phyloP scores from a whole-genome alignment of 2,888 invertebrate species.

The Epinotia brunnichana region DNA sequence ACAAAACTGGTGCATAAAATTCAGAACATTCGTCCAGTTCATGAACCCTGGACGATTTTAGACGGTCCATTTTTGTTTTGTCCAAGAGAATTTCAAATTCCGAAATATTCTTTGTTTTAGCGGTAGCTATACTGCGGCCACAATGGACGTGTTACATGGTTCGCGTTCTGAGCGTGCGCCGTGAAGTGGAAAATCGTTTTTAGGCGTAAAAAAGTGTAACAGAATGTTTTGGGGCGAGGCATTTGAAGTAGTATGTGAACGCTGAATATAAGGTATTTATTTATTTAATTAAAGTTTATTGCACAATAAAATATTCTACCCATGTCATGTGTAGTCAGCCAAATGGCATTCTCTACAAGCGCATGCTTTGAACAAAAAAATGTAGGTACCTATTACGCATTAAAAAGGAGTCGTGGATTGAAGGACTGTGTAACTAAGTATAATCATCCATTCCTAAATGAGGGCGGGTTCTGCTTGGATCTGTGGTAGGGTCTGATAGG shows the following conservation, averaged over 20 bases:
- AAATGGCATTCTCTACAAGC: too few species aligned
- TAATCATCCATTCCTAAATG: too few species aligned
- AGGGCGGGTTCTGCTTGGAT: too few species aligned
- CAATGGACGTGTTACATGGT: slow-evolving; percentile 48
- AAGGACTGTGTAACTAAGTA: too few species aligned
- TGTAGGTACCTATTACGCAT: too few species aligned
- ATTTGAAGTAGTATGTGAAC: not conserved
- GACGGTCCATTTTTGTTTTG: slow-evolving; percentile 65
- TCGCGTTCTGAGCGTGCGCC: slow-evolving; percentile 42
- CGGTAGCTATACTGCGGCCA: slow-evolving; percentile 54
- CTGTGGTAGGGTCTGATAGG: too few species aligned
- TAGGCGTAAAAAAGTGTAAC: slow-evolving; percentile 43
- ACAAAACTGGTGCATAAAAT: slow-evolving; percentile 78
- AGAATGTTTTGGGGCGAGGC: slow-evolving; percentile 7
- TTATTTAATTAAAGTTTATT: not conserved
- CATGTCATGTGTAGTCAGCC: too few species aligned
- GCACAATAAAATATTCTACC: too few species aligned
- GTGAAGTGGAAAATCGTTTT: slow-evolving; percentile 36
- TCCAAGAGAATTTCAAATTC: slow-evolving; percentile 64
- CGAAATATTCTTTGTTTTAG: slow-evolving; percentile 42
- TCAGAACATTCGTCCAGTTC: slow-evolving; percentile 61
- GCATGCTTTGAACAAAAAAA: too few species aligned
- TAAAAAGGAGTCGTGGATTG: too few species aligned
- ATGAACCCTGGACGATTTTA: slow-evolving; percentile 62
- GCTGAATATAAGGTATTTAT: not conserved